Evolutionary conservation across 2,888 invertebrate genomes (phyloP), one percentile per base, ranked within the genome.

Genomic region (Busseola fusca): DNA sequence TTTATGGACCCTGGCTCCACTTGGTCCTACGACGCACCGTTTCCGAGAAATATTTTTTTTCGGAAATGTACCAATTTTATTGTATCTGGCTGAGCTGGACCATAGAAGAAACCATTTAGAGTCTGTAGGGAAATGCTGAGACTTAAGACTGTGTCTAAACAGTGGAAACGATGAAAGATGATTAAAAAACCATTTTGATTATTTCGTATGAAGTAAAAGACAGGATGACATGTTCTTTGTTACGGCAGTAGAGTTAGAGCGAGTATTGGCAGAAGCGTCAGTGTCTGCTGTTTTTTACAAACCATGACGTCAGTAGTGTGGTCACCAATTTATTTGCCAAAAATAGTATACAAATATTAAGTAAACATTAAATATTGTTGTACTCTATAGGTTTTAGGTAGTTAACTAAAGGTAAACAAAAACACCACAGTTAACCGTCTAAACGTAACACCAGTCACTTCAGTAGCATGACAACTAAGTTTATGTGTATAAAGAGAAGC

Each of bases 231-330:
- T 12, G 42, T 27, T 7, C 12, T 60, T 18, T 42, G 42, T 14
- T 62, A 45, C 45, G 14, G 4, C 16, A 18, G 16, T 37, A 59
- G 16, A 40, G 14, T 12, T 14, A 40, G 40, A n/a, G 3, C 21
- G 48, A 10, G 25, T 12, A 25, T 25, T 40, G n/a, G 10, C 25
- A 27, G 27, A 1, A 30, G 27, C 48, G 62, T 21, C 52, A 62
- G 16, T 62, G 52, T 62, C 54, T 62, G 25, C 27, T 21, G 27
- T 21, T 62, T 62, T 45, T 62, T 14, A 9, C 60, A 62, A 62
- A 30, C 14, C 30, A 48, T 62, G 27, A 14, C 1, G 27, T 48
- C 4, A 21, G 27, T 42, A 12, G 6, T 59, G 40, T 21, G 25
- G 14, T 1, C 42, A 62, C 14, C 27, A 21, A 62, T 21, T 0